Conservation (phyloP, 2,797 vertebrate species). For the Neostethus bicornis region DNA sequence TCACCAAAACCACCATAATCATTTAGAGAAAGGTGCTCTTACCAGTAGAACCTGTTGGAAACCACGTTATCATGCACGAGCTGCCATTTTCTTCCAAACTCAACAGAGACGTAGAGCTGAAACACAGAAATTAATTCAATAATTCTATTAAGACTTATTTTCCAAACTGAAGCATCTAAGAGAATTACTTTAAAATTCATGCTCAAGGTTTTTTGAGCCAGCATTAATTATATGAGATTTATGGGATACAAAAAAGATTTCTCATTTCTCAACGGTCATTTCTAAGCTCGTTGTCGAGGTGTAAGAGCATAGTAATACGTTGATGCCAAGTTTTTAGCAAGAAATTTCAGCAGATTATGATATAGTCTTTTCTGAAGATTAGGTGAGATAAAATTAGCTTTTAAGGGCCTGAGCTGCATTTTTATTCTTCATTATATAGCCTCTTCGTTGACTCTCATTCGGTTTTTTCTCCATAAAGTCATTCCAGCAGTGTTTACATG, state of each 20-base stretch:
- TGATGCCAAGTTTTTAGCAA: conserved; percentile 12
- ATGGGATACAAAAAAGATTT: conserved; percentile 3
- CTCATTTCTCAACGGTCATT: too few relatives aligned
- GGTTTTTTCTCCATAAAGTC: conserved; percentile 24
- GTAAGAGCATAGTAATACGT: conserved; percentile 1
- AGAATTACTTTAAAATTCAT: conserved; percentile 37
- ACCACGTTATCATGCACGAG: conserved; percentile 88
- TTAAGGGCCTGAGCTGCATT: conserved; percentile 28
- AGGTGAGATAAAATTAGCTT: conserved; percentile 4
- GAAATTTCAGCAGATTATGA: conserved; percentile 2
- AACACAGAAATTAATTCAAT: conserved; percentile 50
- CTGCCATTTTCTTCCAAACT: conserved; percentile 93
- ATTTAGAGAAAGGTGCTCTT: conserved; percentile 65
- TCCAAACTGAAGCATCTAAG: conserved; percentile 18
- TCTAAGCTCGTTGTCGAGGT: too few relatives aligned
- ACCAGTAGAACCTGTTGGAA: conserved; percentile 96
- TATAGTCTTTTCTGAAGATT: conserved; percentile 4
- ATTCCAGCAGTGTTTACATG: conserved; percentile 39
- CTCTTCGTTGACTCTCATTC: conserved; percentile 39
- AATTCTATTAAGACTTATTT: conserved; percentile 21
- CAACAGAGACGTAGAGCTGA: conserved; percentile 93
- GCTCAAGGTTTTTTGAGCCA: conserved; percentile 33
- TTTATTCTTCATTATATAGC: conserved; percentile 33
- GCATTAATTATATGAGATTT: conserved; percentile 34
- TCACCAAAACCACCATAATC: conserved; percentile 23